These are phyloP conservation scores for Muntiacus reevesi DNA, from an alignment of 2,113 vertebrate species.

Conservation along the genomic window DNA sequence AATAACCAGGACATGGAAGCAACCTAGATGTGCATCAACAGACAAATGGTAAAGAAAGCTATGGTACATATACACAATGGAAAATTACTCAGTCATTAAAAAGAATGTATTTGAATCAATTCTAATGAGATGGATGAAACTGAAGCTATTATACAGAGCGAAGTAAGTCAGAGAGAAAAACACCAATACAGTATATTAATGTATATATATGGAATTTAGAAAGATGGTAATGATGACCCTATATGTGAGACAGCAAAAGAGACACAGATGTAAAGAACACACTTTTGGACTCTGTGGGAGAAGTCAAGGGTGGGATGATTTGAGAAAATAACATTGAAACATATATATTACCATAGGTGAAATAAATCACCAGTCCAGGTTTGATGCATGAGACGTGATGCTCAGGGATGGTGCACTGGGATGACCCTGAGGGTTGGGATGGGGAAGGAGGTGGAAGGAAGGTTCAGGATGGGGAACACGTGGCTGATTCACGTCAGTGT, in stretches of 20 bases:
- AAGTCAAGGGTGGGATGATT: not conserved
- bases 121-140: not conserved
- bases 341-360: not conserved
- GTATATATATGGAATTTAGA: not conserved
- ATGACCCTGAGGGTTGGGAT: not conserved
- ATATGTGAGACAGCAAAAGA: not conserved
- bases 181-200: not conserved
- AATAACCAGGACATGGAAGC: not conserved
- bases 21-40: not conserved
- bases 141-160: not conserved
- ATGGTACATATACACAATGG: not conserved
- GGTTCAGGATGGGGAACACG: not conserved
- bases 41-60: fast-evolving
- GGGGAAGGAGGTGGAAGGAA: not conserved
- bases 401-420: not conserved
- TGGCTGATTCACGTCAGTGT: not conserved
- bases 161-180: not conserved
- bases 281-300: not conserved
- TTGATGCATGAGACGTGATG: fast-evolving
- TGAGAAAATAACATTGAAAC: not conserved
- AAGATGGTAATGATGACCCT: not conserved
- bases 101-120: not conserved
- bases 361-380: not conserved
- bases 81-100: not conserved
- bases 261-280: not conserved